A percentile compares a stretch with the other conserved stretches of the same genome.
These are phyloP conservation scores for Eilema sororculum DNA, from an alignment of 2,888 invertebrate genomes.

Conservation along the genomic window DNA sequence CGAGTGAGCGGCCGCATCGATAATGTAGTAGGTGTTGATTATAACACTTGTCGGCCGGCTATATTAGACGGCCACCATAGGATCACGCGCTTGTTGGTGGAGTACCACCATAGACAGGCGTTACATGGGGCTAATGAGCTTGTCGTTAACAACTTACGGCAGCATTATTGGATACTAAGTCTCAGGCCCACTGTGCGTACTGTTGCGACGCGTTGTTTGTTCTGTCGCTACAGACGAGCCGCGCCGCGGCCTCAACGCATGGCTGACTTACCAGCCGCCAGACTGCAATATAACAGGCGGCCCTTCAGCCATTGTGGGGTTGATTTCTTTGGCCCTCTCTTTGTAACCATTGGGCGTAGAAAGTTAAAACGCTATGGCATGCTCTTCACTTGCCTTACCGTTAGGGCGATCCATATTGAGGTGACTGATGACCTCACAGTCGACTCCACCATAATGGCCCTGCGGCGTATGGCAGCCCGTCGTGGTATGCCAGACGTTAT, in stretches of 20 bases:
- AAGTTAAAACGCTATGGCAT: neutral
- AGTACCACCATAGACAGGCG: neutral
- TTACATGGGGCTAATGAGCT: neutral
- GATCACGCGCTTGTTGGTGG: neutral
- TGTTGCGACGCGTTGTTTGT: neutral
- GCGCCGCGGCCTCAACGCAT: neutral
- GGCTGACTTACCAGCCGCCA: neutral
- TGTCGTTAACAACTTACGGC: neutral
- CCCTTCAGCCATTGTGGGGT: neutral
- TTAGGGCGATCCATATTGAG: conserved; percentile 6
- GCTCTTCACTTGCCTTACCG: neutral
- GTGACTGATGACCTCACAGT: neutral
- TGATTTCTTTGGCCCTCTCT: neutral
- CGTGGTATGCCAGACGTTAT: neutral
- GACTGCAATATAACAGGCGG: neutral
- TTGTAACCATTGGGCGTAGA: neutral
- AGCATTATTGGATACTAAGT: neutral
- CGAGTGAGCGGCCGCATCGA: neutral
- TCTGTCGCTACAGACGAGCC: neutral
- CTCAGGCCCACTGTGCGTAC: neutral
- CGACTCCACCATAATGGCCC: neutral
- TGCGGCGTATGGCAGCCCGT: neutral
- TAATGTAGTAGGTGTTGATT: neutral
- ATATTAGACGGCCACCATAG: conserved; percentile 1
- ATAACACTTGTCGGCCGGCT: neutral